Evolutionary conservation across 2,888 invertebrate species (phyloP), one percentile per base, ranked within the genome.

Genomic region (Cotesia congregata): DNA sequence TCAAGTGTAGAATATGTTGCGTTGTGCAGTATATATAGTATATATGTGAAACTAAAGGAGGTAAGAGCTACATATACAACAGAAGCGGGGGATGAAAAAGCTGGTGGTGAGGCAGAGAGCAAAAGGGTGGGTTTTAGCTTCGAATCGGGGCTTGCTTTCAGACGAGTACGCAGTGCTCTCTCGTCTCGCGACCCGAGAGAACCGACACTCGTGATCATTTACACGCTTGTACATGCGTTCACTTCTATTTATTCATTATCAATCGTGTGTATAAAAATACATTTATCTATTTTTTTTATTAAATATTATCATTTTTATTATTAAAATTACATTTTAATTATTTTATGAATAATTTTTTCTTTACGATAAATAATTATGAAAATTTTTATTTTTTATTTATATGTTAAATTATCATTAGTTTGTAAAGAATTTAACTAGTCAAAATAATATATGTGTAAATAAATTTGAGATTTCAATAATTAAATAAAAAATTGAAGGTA

Each of bases 101-200:
- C 69, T 74, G 61, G 75, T 71, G 69, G 67, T 69, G 70, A 75
- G 70, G 78, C 59, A 71, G 74, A 76, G 72, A 78, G 75, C 69
- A 71, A 73, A 73, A 77, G 82, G 80, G 83, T 78, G 78, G 82
- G 80, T 78, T 41, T 74, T 79, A 80, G 82, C 80, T 84, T 83
- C 82, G 85, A 83, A 84, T 83, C 83, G 83, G 85, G 85, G 84
- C 75, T 83, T 82, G 85, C 83, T 84, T 82, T 84, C 83, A 74
- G 83, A 81, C 80, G 80, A 82, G 83, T 80, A 83, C 85, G 84
- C 85, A 85, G 86, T 86, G 83, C 83, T 85, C 84, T 82, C 84
- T 82, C 83, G 85, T 82, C 83, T 83, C 84, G 85, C 85, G 85
- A 81, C 77, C 83, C 83, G 85, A 83, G 84, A 82, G 81, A 83